phyloP scores from a whole-genome alignment of 2,113 vertebrate species.

The Oreotrochilus melanogaster region DNA sequence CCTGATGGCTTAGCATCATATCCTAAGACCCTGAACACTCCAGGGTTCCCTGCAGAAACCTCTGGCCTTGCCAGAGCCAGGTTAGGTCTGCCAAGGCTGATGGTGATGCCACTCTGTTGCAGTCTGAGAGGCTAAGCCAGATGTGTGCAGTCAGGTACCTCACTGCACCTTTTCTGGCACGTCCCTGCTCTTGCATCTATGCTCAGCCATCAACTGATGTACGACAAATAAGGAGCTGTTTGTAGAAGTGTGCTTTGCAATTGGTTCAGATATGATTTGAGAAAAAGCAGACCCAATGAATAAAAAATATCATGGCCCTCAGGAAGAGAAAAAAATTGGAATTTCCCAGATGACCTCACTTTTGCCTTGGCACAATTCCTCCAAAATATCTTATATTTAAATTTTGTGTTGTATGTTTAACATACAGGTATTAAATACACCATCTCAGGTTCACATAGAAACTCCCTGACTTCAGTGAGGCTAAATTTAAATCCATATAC shows the following conservation, averaged over 20 bases:
- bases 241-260: not conserved
- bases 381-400: not conserved
- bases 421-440: not conserved
- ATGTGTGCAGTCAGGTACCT: not conserved
- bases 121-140: not conserved
- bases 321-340: conserved; percentile 8
- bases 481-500: not conserved
- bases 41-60: not conserved
- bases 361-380: not conserved
- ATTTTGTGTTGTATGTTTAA: not conserved
- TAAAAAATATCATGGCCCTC: not conserved
- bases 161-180: not conserved
- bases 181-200: not conserved
- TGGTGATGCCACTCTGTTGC: not conserved
- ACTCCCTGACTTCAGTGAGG: not conserved
- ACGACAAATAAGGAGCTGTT: not conserved
- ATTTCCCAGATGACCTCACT: not conserved
- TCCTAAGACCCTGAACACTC: not conserved
- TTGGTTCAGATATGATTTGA: not conserved
- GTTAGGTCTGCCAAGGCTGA: not conserved
- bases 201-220: not conserved
- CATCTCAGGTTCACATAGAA: not conserved
- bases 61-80: not conserved
- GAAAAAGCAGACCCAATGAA: not conserved
- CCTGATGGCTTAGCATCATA: not conserved